phyloP scores from a whole-genome alignment of 1,140 invertebrate genomes.

The Cotesia vestalis region DNA sequence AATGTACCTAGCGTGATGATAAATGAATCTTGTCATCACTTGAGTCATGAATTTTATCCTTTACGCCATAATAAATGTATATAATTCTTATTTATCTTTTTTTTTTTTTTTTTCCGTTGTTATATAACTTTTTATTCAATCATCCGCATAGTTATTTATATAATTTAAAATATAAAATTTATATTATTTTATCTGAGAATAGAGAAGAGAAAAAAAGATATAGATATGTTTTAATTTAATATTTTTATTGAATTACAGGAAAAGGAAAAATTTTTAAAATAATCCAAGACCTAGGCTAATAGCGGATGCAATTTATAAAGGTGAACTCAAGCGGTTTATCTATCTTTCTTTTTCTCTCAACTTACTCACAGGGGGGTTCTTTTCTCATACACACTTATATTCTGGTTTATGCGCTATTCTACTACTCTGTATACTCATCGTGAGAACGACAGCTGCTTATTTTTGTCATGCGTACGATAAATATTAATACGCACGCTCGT shows the following conservation, averaged over 20 bases:
- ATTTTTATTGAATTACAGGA: too few relatives aligned
- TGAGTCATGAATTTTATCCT: conserved; percentile 1
- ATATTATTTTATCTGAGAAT: too few relatives aligned
- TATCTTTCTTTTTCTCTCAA: background rate
- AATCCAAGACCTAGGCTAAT: too few relatives aligned
- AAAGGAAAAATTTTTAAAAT: too few relatives aligned
- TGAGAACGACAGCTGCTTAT: conserved; percentile 20
- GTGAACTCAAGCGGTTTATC: too few relatives aligned
- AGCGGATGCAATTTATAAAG: too few relatives aligned
- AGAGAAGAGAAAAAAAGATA: too few relatives aligned
- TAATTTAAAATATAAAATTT: too few relatives aligned
- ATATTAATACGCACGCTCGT: conserved; percentile 23
- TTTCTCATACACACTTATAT: background rate
- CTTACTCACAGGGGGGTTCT: background rate
- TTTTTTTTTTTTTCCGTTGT: conserved; percentile 2
- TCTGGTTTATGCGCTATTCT: background rate
- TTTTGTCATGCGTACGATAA: conserved; percentile 22
- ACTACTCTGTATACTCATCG: too few relatives aligned
- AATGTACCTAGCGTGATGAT: background rate
- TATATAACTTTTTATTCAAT: background rate
- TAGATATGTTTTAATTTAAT: too few relatives aligned
- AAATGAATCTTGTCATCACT: conserved; percentile 14
- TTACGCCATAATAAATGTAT: background rate
- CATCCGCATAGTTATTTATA: background rate
- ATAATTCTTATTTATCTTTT: background rate